Evolutionary conservation across 1,140 invertebrate genomes (phyloP).

Genomic region (Pseudomyrmex gracilis): DNA sequence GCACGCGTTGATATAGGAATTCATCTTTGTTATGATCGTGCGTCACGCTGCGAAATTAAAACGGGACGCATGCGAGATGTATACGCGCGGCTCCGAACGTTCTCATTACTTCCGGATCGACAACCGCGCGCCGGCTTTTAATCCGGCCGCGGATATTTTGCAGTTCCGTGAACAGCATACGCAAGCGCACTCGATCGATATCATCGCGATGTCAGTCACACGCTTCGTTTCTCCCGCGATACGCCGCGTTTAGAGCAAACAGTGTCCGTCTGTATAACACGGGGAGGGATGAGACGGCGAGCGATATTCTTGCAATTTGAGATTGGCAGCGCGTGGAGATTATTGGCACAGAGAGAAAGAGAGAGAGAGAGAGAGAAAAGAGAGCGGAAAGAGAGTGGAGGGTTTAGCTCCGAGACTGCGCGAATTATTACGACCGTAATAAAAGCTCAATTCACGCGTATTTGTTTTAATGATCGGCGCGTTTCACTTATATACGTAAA

Average conservation of each 20-base stretch:
- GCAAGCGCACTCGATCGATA: slow-evolving; percentile 49
- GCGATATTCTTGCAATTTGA: slow-evolving; percentile 28
- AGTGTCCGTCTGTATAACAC: slow-evolving; percentile 23
- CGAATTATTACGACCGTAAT: slow-evolving; percentile 10
- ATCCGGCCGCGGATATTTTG: slow-evolving; percentile 49
- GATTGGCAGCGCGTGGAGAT: slow-evolving; percentile 9
- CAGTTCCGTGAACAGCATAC: slow-evolving; percentile 48
- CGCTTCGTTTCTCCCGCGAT: slow-evolving; percentile 47
- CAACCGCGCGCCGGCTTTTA: slow-evolving; percentile 24
- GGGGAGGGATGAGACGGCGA: slow-evolving; percentile 7
- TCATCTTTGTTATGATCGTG: slow-evolving; percentile 1
- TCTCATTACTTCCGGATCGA: slow-evolving; percentile 32
- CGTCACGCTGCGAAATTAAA: slow-evolving; percentile 17
- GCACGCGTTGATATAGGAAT: not conserved
- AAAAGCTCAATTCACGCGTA: slow-evolving; percentile 3
- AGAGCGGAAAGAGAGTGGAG: too few relatives aligned
- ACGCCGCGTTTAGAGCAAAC: slow-evolving; percentile 47
- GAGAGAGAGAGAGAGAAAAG: too few relatives aligned
- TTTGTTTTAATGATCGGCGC: not conserved
- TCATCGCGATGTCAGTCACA: slow-evolving; percentile 20
- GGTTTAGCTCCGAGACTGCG: not conserved
- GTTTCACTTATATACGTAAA: slow-evolving; percentile 6
- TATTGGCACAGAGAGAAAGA: too few relatives aligned
- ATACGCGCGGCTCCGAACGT: not conserved
- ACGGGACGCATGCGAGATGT: not conserved